A percentile compares a stretch with the other conserved stretches of the same genome.
These are phyloP conservation scores for Strigops habroptila DNA, from an alignment of 2,113 vertebrate genomes.

Conservation along the genomic window DNA sequence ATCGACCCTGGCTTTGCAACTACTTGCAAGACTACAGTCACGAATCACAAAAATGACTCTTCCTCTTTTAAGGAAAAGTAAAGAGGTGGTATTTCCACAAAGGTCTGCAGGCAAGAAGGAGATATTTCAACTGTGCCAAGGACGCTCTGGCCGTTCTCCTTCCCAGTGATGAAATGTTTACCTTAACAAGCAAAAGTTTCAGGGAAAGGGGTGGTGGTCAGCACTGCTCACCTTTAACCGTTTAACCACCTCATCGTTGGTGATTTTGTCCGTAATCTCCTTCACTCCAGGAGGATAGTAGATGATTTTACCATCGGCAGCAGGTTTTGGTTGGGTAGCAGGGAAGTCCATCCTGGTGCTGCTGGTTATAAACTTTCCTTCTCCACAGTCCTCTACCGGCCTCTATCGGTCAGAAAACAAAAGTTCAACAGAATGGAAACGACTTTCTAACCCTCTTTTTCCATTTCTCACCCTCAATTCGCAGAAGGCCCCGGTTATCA, in stretches of 20 bases:
- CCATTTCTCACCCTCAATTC: slow-evolving; percentile 72
- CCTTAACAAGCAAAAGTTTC: not conserved
- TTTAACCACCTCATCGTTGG: slow-evolving; percentile 97
- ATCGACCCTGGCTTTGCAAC: not conserved
- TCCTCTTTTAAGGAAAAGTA: not conserved
- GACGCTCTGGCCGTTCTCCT: not conserved
- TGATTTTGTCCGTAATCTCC: slow-evolving; percentile 98
- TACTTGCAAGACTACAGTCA: not conserved
- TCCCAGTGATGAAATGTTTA: not conserved
- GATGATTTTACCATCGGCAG: slow-evolving; percentile 87
- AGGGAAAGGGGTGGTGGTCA: not conserved
- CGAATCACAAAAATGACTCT: rapidly evolving
- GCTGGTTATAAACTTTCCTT: slow-evolving; percentile 76
- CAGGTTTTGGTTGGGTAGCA: slow-evolving; percentile 85
- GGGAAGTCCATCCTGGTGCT: slow-evolving; percentile 92
- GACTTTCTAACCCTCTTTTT: slow-evolving; percentile 80
- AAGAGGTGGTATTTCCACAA: not conserved
- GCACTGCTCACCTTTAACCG: slow-evolving; percentile 88
- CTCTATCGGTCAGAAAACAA: slow-evolving; percentile 98
- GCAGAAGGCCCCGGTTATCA: slow-evolving; percentile 32
- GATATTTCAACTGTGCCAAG: not conserved
- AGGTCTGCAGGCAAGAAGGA: not conserved
- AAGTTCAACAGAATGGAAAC: slow-evolving; percentile 86
- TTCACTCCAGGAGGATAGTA: slow-evolving; percentile 98
- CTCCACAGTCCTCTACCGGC: slow-evolving; percentile 96